Conservation (phyloP, 2,797 vertebrate genomes). For the Enteromius viviparus region DNA sequence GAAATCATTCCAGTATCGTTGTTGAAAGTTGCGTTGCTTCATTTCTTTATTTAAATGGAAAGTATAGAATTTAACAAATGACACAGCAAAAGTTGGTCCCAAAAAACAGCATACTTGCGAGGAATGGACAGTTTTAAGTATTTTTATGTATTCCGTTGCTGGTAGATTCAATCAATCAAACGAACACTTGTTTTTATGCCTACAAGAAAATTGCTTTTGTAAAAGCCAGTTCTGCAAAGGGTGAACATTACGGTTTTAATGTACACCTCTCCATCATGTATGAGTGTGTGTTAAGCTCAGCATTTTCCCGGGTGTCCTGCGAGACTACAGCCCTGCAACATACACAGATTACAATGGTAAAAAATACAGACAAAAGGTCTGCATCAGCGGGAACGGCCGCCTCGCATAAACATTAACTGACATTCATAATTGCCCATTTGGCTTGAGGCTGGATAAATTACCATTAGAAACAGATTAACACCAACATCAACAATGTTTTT, state of each 20-base stretch:
- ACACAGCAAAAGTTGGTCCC: not conserved
- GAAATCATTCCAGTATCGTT: not conserved
- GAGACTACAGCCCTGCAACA: constrained; percentile 30
- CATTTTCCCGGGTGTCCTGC: constrained; percentile 42
- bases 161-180: constrained; percentile 34
- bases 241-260: constrained; percentile 40
- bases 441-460: constrained; percentile 44
- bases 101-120: not conserved
- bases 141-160: constrained; percentile 10
- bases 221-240: constrained; percentile 41
- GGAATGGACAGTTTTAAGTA: constrained; percentile 20
- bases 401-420: constrained; percentile 47
- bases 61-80: not conserved
- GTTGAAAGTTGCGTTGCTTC: not conserved
- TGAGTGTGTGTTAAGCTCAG: constrained; percentile 45
- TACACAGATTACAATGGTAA: constrained; percentile 33
- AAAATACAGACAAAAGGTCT: constrained; percentile 32
- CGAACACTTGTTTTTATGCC: constrained; percentile 36
- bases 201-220: constrained; percentile 46
- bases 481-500: constrained; percentile 33
- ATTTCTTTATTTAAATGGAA: not conserved
- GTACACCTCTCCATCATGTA: constrained; percentile 37
- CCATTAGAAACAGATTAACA: constrained; percentile 45
- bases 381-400: constrained; percentile 52
- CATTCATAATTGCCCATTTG: constrained; percentile 37